A percentile compares a stretch with the other conserved stretches of the same genome.
These are phyloP conservation scores for Struthio camelus DNA, from an alignment of 2,113 vertebrate species.

Conservation along the genomic window DNA sequence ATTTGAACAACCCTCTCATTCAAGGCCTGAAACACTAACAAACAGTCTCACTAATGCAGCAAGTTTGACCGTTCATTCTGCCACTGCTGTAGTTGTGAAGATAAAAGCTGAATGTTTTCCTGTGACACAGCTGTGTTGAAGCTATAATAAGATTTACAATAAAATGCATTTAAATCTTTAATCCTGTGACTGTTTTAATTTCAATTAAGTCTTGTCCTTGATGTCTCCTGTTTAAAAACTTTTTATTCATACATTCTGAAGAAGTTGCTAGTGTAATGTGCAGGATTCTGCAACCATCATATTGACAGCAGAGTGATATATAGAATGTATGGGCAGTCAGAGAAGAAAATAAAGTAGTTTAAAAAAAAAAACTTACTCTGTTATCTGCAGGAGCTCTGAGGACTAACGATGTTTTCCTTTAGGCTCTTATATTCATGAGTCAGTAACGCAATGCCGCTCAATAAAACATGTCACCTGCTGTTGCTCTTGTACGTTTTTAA, in stretches of 20 bases:
- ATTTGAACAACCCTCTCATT: neutral
- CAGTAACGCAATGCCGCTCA: neutral
- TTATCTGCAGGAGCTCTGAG: neutral
- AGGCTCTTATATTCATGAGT: neutral
- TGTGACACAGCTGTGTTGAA: neutral
- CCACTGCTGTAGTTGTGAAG: neutral
- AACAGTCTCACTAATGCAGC: neutral
- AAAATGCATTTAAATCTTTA: neutral
- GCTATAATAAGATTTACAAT: neutral
- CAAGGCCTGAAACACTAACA: neutral
- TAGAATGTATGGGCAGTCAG: neutral
- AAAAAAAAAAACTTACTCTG: neutral
- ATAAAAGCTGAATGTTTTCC: neutral
- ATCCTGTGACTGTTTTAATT: neutral
- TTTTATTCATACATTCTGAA: neutral
- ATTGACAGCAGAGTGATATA: neutral
- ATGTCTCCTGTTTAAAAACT: neutral
- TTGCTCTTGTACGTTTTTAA: neutral
- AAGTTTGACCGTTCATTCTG: neutral
- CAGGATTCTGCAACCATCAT: neutral
- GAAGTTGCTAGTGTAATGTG: neutral
- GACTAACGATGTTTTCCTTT: neutral
- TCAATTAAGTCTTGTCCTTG: neutral
- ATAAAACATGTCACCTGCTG: neutral
- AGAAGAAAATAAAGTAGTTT: neutral